A percentile compares a stretch with the other conserved stretches of the same genome.
These are phyloP conservation scores for Lordiphosa fenestrarum DNA, from an alignment of 2,888 invertebrate genomes.

Conservation along the genomic window DNA sequence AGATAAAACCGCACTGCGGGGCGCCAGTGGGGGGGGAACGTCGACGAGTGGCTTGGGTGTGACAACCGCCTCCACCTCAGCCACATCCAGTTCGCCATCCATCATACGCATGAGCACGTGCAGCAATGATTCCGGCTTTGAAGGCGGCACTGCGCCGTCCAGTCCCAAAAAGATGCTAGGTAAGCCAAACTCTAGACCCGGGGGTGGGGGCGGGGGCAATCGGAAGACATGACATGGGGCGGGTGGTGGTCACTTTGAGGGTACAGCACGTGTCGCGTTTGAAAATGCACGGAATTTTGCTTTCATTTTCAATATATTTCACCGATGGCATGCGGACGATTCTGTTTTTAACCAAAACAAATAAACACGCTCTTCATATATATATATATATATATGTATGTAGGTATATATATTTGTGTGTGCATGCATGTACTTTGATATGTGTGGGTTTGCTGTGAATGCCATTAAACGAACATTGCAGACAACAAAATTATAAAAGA, in stretches of 20 bases:
- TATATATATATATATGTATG: constrained; percentile 3
- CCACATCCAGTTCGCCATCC: constrained; percentile 60
- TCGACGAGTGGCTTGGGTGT: constrained; percentile 17
- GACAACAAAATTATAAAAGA: constrained; percentile 5
- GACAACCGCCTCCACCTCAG: constrained; percentile 14
- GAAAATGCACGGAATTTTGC: constrained; percentile 23
- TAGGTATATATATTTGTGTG: neutral
- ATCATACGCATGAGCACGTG: constrained; percentile 85
- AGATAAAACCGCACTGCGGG: constrained; percentile 47
- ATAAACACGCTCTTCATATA: constrained; percentile 44
- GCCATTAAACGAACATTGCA: constrained; percentile 4
- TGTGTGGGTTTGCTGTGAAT: constrained; percentile 8
- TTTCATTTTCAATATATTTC: constrained; percentile 46
- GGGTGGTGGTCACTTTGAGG: constrained; percentile 14
- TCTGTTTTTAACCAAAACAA: constrained; percentile 44
- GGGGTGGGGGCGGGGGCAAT: neutral
- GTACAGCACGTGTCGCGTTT: constrained; percentile 47
- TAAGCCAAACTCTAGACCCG: constrained; percentile 59
- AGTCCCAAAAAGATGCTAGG: constrained; percentile 84
- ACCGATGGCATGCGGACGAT: constrained; percentile 32
- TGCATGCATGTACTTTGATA: neutral
- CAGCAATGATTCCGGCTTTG: constrained; percentile 92
- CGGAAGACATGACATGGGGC: neutral
- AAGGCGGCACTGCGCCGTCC: constrained; percentile 85
- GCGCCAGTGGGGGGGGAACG: constrained; percentile 10